These are phyloP conservation scores for Papilio dardanus DNA, from an alignment of 1,140 invertebrate species.

Conservation along the genomic window DNA sequence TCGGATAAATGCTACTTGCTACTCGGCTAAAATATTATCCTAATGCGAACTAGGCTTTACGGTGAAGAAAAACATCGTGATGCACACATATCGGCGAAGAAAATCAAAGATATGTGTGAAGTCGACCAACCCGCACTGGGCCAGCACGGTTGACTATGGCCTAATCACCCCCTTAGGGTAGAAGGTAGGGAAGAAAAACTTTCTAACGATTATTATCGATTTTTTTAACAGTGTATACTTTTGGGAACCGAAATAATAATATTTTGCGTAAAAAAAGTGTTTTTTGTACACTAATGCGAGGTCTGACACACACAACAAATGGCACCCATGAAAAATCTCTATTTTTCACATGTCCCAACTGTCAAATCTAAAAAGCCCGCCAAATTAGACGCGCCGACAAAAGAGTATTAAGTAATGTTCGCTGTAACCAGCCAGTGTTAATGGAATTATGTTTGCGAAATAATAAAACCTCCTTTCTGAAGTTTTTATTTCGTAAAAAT, in stretches of 20 bases:
- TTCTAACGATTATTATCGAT: too few relatives aligned
- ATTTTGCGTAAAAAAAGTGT: background rate
- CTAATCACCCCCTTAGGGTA: too few relatives aligned
- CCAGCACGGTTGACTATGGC: too few relatives aligned
- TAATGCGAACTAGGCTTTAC: too few relatives aligned
- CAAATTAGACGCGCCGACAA: conserved; percentile 25
- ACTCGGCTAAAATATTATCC: too few relatives aligned
- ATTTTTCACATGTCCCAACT: conserved; percentile 31
- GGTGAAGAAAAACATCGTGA: too few relatives aligned
- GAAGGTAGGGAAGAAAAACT: too few relatives aligned
- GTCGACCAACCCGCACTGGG: too few relatives aligned
- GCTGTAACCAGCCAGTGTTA: conserved; percentile 28
- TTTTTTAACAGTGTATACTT: background rate
- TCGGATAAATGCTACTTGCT: too few relatives aligned
- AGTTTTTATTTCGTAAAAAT: background rate
- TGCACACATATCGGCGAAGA: too few relatives aligned
- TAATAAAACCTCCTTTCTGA: conserved; percentile 6
- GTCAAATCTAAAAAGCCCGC: conserved; percentile 31
- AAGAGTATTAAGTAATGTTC: conserved; percentile 16
- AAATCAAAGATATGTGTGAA: too few relatives aligned
- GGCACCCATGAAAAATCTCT: conserved; percentile 17
- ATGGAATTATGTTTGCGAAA: conserved; percentile 14
- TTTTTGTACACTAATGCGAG: background rate
- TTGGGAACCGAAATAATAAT: background rate
- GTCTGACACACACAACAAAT: background rate